phyloP scores from a whole-genome alignment of 2,113 vertebrate species.

The Hucho hucho region DNA sequence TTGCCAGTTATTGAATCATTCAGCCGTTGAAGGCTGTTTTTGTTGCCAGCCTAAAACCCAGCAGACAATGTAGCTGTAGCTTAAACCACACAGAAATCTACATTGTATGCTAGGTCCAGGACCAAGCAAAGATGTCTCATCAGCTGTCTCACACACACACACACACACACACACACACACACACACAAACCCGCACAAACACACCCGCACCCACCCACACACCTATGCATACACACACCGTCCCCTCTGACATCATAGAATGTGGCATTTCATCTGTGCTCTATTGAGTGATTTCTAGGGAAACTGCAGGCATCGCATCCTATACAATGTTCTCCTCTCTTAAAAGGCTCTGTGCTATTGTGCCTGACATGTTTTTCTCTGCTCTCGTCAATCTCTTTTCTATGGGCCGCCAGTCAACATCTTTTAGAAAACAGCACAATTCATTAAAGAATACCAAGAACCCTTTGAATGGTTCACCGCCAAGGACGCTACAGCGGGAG shows the following conservation, averaged over 20 bases:
- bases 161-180: background rate
- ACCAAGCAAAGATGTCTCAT: slow-evolving; percentile 60
- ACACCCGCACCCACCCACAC: too few relatives aligned
- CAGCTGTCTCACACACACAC: slow-evolving; percentile 17
- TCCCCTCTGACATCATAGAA: slow-evolving; percentile 5
- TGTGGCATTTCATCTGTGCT: slow-evolving; percentile 30
- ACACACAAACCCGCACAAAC: too few relatives aligned
- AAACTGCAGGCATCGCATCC: slow-evolving; percentile 13
- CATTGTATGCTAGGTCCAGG: slow-evolving; percentile 99
- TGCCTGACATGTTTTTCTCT: background rate
- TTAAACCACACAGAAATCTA: slow-evolving; percentile 97
- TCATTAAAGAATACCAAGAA: background rate
- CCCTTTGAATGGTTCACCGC: background rate
- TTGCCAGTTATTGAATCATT: background rate
- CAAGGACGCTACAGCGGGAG: slow-evolving; percentile 11
- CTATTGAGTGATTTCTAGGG: slow-evolving; percentile 22
- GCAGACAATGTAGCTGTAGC: slow-evolving; percentile 99
- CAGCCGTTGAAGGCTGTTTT: slow-evolving; percentile 29
- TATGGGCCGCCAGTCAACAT: background rate
- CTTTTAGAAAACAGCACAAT: background rate
- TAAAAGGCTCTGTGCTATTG: slow-evolving; percentile 13
- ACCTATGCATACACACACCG: too few relatives aligned
- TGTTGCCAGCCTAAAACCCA: slow-evolving; percentile 97
- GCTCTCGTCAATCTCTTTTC: background rate
- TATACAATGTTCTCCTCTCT: slow-evolving; percentile 29